Evolutionary conservation across 2,113 vertebrate species (phyloP).

Genomic region (Dicaeum eximium): DNA sequence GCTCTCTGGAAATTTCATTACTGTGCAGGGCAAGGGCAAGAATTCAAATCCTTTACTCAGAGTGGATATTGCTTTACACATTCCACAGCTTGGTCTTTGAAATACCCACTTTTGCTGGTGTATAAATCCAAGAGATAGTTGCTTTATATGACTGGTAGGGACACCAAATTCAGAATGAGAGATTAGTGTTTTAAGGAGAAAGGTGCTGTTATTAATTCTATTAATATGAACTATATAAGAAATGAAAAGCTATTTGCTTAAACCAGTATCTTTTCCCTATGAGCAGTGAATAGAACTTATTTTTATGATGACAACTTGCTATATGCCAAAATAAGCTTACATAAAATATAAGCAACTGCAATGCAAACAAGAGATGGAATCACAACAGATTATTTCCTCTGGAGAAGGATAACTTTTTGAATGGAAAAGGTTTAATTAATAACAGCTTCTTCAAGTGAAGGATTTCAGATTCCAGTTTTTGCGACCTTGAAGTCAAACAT

Average conservation of each 20-base stretch:
- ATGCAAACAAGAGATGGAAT: not conserved
- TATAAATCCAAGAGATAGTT: not conserved
- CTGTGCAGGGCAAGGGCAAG: not conserved
- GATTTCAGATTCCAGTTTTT: slow-evolving; percentile 7
- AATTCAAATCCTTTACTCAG: not conserved
- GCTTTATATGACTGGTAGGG: not conserved
- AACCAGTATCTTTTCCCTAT: not conserved
- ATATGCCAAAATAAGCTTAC: not conserved
- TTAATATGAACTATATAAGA: not conserved
- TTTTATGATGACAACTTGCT: not conserved
- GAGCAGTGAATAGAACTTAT: not conserved
- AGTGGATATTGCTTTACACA: not conserved
- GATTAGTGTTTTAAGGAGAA: not conserved
- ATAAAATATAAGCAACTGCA: not conserved
- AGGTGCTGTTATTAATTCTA: not conserved
- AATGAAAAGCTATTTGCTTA: not conserved
- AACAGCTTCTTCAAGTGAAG: not conserved
- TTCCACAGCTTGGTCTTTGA: not conserved
- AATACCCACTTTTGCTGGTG: not conserved
- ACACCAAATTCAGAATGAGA: not conserved
- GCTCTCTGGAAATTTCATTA: slow-evolving; percentile 13
- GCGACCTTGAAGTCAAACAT: not conserved
- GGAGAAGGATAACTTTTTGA: not conserved
- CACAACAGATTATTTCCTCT: not conserved
- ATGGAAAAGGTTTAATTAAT: not conserved